phyloP scores from a whole-genome alignment of 2,113 vertebrate genomes.

The Callopanchax toddi region DNA sequence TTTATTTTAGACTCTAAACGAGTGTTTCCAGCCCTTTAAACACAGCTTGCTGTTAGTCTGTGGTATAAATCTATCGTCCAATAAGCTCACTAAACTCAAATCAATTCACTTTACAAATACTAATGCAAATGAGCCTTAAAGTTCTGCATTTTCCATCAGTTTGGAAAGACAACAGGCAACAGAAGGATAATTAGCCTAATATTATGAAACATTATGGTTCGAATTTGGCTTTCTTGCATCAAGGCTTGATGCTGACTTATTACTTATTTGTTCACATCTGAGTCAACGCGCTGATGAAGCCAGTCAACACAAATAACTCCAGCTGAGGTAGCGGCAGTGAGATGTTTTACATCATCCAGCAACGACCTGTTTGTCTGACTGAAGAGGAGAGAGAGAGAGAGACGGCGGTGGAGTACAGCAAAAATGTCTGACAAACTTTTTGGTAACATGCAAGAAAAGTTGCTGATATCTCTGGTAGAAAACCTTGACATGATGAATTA shows the following conservation, averaged over 20 bases:
- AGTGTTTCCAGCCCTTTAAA: neutral
- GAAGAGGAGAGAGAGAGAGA: neutral
- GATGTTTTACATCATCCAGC: neutral
- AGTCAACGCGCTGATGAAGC: neutral
- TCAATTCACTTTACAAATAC: too few relatives aligned
- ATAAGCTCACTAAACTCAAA: neutral
- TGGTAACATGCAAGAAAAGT: neutral
- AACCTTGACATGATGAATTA: neutral
- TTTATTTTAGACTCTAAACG: neutral
- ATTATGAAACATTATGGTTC: neutral
- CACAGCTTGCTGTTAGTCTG: neutral
- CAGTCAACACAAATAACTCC: neutral
- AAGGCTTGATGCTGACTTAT: neutral
- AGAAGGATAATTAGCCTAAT: neutral
- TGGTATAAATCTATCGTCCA: neutral
- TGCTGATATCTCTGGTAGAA: neutral
- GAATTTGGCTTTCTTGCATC: neutral
- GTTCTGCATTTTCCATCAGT: neutral
- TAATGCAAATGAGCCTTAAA: neutral
- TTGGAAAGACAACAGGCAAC: neutral
- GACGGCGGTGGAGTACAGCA: neutral
- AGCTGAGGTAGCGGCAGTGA: neutral
- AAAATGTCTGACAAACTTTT: neutral
- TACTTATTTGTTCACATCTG: neutral
- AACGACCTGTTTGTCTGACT: neutral